A percentile compares a stretch with the other conserved stretches of the same genome.
Evolutionary conservation across 2,888 invertebrate species (phyloP).

Genomic region (Germaria angustata): DNA sequence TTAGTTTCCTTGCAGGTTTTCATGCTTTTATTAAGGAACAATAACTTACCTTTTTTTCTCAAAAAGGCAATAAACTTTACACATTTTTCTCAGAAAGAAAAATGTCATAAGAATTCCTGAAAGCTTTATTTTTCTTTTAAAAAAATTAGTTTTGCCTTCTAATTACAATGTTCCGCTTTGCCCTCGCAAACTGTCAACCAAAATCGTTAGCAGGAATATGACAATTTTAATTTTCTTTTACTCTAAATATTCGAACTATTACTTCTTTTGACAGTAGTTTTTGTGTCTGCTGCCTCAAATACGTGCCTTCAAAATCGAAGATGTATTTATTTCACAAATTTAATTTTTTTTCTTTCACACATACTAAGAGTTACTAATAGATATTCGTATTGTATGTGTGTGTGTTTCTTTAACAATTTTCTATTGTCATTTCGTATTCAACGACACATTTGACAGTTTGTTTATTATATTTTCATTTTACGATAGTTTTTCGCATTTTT

Average conservation of each 20-base stretch:
- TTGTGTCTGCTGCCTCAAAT: not conserved
- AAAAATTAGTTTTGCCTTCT: not conserved
- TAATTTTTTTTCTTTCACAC: not conserved
- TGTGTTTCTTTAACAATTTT: not conserved
- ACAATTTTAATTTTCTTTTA: slow-evolving; percentile 40
- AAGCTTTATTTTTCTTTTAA: no score
- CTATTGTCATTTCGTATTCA: slow-evolving; percentile 5
- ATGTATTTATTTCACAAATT: not conserved
- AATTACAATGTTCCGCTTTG: not conserved
- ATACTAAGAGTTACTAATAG: not conserved
- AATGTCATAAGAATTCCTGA: no score
- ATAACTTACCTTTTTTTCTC: no score
- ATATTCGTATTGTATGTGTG: not conserved
- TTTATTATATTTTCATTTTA: slow-evolving; percentile 31
- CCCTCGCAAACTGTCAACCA: not conserved
- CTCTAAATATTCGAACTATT: not conserved
- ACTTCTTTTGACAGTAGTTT: slow-evolving; percentile 1
- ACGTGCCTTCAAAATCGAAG: slow-evolving; percentile 19
- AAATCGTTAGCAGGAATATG: slow-evolving; percentile 30
- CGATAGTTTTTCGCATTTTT: no score
- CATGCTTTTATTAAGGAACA: no score
- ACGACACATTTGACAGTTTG: slow-evolving; percentile 42
- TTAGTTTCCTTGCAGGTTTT: no score
- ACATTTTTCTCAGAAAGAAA: no score
- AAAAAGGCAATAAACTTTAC: no score